Evolutionary conservation across 92 coral and sea anemone genomes (phyloP).

Genomic region (Heliopora coerulea): DNA sequence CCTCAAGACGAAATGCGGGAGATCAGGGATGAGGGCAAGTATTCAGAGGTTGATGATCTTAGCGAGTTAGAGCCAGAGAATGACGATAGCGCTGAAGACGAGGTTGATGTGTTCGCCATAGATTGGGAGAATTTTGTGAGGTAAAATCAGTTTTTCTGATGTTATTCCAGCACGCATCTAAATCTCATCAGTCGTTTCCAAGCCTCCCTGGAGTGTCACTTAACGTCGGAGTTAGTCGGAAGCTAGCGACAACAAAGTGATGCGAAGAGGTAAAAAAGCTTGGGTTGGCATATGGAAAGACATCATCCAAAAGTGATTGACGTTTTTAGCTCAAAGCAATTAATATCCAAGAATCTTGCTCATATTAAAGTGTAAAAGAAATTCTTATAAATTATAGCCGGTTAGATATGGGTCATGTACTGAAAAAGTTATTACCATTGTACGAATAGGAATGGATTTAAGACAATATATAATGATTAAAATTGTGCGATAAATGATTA

Average conservation of each 20-base stretch:
- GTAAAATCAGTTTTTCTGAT: conserved; percentile 36
- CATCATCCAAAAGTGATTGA: too few species aligned
- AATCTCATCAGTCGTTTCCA: neutral
- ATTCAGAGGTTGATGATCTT: conserved; percentile 90
- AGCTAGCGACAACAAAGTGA: neutral
- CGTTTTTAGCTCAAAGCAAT: too few species aligned
- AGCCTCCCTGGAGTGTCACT: neutral
- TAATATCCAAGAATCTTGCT: too few species aligned
- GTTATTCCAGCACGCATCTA: conserved; percentile 33
- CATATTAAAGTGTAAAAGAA: too few species aligned
- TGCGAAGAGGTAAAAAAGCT: too few species aligned
- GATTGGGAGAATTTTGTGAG: conserved; percentile 34
- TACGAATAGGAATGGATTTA: too few species aligned
- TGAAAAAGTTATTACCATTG: too few species aligned
- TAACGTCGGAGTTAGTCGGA: neutral
- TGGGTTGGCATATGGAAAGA: too few species aligned
- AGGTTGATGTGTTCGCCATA: conserved; percentile 11
- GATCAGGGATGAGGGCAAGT: conserved; percentile 77
- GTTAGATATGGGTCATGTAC: too few species aligned
- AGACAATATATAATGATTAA: too few species aligned
- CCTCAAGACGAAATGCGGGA: conserved; percentile 18
- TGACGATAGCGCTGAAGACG: conserved; percentile 81
- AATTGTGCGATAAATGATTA: too few species aligned
- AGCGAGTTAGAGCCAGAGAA: conserved; percentile 77
- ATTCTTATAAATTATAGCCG: too few species aligned